A percentile compares a stretch with the other conserved stretches of the same genome.
Conservation (phyloP, 2,888 invertebrate species). For the Xylota segnis region DNA sequence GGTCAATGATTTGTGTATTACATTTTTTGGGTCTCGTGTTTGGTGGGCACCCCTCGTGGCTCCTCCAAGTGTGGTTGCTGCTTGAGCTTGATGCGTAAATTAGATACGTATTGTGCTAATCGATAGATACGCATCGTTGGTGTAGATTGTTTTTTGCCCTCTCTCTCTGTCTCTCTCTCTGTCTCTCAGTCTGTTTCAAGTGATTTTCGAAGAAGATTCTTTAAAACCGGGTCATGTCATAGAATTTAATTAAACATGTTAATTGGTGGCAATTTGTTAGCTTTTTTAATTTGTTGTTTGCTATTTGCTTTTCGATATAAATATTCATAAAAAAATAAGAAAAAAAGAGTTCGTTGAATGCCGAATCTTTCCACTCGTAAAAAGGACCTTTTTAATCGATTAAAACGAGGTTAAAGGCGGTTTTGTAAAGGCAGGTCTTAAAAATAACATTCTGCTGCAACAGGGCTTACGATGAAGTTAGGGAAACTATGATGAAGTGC, state of each 20-base stretch:
- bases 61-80: background rate
- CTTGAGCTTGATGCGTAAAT: constrained; percentile 4
- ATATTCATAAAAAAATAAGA: background rate
- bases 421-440: no score
- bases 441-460: no score
- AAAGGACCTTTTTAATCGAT: no score
- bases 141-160: background rate
- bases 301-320: background rate
- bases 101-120: constrained; percentile 7
- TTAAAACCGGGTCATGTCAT: constrained; percentile 15
- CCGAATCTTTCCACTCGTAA: no score
- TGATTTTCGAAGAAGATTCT: no score
- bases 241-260: constrained; percentile 3
- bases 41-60: background rate
- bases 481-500: no score
- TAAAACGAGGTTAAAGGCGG: no score
- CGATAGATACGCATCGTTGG: constrained; percentile 12
- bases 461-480: no score
- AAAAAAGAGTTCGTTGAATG: background rate
- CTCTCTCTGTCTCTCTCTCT: no score
- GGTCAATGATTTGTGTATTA: constrained; percentile 68
- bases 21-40: constrained; percentile 50
- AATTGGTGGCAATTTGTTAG: constrained; percentile 6
- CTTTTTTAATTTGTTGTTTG: background rate
- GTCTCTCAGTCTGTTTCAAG: no score